Conservation (phyloP, 2,113 vertebrate genomes). For the Lepus europaeus region DNA sequence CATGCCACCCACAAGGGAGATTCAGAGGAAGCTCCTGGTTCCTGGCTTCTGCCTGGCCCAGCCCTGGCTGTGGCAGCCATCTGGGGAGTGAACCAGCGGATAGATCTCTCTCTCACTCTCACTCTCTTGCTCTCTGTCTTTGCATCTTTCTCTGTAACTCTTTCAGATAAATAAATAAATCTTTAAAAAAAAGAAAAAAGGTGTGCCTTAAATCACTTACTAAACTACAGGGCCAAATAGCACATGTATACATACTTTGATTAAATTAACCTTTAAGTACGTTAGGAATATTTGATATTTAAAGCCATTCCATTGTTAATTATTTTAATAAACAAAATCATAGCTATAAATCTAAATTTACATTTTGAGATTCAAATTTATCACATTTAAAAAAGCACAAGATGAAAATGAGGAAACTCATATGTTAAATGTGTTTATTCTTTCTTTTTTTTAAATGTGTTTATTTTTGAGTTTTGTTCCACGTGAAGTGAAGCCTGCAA, state of each 20-base stretch:
- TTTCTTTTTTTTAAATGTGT: neutral
- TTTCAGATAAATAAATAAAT: too few relatives aligned
- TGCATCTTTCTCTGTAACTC: too few relatives aligned
- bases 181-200: neutral
- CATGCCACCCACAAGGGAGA: too few relatives aligned
- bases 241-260: conserved; percentile 22
- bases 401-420: neutral
- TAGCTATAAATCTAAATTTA: conserved; percentile 15
- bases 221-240: neutral
- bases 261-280: conserved; percentile 29
- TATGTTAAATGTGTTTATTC: neutral
- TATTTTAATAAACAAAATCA: conserved; percentile 41
- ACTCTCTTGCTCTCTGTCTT: too few relatives aligned
- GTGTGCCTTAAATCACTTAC: neutral
- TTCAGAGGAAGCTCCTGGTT: too few relatives aligned
- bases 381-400: neutral
- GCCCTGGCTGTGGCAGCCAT: too few relatives aligned
- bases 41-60: too few relatives aligned
- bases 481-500: neutral
- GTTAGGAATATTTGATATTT: neutral
- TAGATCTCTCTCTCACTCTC: too few relatives aligned
- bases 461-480: neutral
- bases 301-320: neutral
- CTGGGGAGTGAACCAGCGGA: too few relatives aligned
- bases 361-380: conserved; percentile 7